phyloP scores from a whole-genome alignment of 2,797 vertebrate genomes.

The Oreochromis grahami region DNA sequence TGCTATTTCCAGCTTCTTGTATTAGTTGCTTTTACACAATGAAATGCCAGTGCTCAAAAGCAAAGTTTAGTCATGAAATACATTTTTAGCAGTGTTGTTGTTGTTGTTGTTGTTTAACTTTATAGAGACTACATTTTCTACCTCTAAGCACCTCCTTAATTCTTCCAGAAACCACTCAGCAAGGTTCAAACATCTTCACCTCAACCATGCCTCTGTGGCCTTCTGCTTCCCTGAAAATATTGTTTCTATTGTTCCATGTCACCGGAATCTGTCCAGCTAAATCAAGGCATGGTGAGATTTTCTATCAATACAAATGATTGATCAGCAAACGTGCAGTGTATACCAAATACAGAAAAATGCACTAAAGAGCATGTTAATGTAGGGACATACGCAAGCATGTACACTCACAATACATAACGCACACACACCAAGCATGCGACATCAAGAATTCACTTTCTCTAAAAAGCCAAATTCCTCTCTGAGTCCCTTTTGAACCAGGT shows the following conservation, averaged over 20 bases:
- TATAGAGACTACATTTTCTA: conserved; percentile 23
- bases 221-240: conserved; percentile 67
- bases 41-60: not conserved
- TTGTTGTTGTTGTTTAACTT: not conserved
- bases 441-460: conserved; percentile 84
- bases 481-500: conserved; percentile 86
- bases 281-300: conserved; percentile 82
- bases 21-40: not conserved
- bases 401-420: conserved; percentile 63
- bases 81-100: not conserved
- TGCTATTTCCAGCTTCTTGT: not conserved
- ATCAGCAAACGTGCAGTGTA: conserved; percentile 68
- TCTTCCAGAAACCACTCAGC: conserved; percentile 12
- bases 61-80: not conserved
- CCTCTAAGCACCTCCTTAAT: conserved; percentile 44
- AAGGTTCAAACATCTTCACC: conserved; percentile 47
- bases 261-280: conserved; percentile 73
- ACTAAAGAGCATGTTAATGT: not conserved
- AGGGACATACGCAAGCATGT: conserved; percentile 26
- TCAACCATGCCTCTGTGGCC: conserved; percentile 49
- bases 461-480: conserved; percentile 83
- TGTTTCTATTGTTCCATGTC: conserved; percentile 70
- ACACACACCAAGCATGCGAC: conserved; percentile 76
- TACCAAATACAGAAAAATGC: not conserved
- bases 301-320: conserved; percentile 83